phyloP scores from a whole-genome alignment of 35 echinoderm and acorn worm genomes.

The Ophiothrix spiculata region DNA sequence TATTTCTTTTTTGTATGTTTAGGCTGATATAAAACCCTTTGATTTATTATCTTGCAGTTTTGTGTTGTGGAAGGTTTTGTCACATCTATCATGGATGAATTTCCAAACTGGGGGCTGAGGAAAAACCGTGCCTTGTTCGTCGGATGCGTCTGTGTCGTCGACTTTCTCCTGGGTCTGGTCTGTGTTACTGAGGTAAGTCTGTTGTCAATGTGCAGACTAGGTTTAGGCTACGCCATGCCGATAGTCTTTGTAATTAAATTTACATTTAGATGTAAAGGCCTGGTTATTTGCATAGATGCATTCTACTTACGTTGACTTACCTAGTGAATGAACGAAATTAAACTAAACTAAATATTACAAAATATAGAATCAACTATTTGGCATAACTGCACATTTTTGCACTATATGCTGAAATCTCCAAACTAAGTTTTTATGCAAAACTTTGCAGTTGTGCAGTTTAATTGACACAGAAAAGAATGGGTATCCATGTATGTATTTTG shows the following conservation, averaged over 20 bases:
- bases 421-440: too few species aligned
- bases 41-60: too few species aligned
- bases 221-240: background rate
- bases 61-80: constrained; percentile 91
- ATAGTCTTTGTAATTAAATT: background rate
- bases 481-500: too few species aligned
- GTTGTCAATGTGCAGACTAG: background rate
- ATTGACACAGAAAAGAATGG: too few species aligned
- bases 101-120: constrained; percentile 61
- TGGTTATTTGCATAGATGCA: background rate
- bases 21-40: too few species aligned
- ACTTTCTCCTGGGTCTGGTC: constrained; percentile 68
- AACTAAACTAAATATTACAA: background rate
- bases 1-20: too few species aligned
- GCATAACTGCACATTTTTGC: too few species aligned
- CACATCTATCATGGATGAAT: constrained; percentile 87
- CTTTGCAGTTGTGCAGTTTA: too few species aligned
- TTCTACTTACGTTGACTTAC: background rate
- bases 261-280: background rate
- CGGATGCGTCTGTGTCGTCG: constrained; percentile 38
- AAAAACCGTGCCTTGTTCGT: constrained; percentile 64
- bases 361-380: background rate
- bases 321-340: background rate
- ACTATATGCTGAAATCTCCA: too few species aligned
- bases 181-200: constrained; percentile 88